phyloP scores from a whole-genome alignment of 2,113 vertebrate species.

The Anoura caudifer region DNA sequence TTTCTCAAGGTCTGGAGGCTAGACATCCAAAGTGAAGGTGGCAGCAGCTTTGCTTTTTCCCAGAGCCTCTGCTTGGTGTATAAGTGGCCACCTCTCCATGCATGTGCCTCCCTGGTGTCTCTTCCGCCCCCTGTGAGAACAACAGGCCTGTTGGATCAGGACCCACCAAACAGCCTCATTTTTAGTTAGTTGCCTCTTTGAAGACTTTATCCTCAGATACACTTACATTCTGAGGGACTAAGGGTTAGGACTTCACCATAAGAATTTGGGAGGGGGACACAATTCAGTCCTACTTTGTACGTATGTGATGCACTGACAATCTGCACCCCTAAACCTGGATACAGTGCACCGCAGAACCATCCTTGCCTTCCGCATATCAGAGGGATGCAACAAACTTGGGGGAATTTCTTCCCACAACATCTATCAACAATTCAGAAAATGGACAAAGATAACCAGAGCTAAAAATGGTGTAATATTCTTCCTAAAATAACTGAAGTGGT shows the following conservation, averaged over 20 bases:
- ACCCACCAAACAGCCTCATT: not conserved
- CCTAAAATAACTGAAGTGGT: not conserved
- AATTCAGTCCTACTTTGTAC: not conserved
- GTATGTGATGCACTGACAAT: not conserved
- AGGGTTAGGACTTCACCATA: not conserved
- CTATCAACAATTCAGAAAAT: not conserved
- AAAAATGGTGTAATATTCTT: not conserved
- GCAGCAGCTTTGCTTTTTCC: not conserved
- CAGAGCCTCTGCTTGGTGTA: not conserved
- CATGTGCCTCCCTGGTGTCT: not conserved
- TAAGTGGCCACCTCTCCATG: too few species aligned
- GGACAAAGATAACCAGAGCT: not conserved
- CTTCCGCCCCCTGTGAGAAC: not conserved
- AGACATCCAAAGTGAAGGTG: too few species aligned
- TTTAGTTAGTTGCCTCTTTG: not conserved
- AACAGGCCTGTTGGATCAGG: not conserved
- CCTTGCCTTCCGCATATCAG: not conserved
- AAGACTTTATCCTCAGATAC: not conserved
- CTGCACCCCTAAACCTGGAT: not conserved
- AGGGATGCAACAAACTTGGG: not conserved
- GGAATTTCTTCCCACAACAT: not conserved
- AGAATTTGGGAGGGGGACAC: not conserved
- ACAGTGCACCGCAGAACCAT: not conserved
- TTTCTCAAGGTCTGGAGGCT: too few species aligned
- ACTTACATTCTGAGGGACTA: not conserved